A percentile compares a stretch with the other conserved stretches of the same genome.
phyloP scores from a whole-genome alignment of 2,797 vertebrate species.

The Echeneis naucrates region DNA sequence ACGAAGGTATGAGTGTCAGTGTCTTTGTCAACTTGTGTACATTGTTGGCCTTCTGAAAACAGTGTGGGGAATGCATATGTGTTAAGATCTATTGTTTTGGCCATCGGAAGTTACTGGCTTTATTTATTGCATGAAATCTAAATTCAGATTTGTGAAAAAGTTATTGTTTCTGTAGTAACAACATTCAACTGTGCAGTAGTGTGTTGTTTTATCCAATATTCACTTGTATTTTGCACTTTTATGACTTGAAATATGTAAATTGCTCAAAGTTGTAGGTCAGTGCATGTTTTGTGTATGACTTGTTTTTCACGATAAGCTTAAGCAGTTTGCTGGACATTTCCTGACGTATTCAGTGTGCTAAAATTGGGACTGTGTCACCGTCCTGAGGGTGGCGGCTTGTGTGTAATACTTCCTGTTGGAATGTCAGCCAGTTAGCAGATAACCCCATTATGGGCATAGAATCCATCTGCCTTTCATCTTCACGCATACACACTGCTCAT shows the following conservation, averaged over 20 bases:
- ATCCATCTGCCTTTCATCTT: slow-evolving; percentile 60
- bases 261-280: slow-evolving; percentile 23
- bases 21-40: slow-evolving; percentile 53
- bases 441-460: slow-evolving; percentile 57
- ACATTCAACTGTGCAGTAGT: background rate
- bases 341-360: background rate
- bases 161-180: background rate
- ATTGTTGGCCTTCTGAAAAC: slow-evolving; percentile 51
- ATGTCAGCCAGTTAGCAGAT: slow-evolving; percentile 28
- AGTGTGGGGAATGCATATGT: slow-evolving; percentile 2
- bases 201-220: slow-evolving; percentile 4
- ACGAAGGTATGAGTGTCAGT: slow-evolving; percentile 42
- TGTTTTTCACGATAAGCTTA: slow-evolving; percentile 1
- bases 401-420: slow-evolving; percentile 34
- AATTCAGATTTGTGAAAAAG: background rate
- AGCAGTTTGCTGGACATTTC: slow-evolving; percentile 1
- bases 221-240: background rate
- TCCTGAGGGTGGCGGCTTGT: slow-evolving; percentile 21
- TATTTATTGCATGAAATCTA: slow-evolving; percentile 17
- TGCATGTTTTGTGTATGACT: background rate
- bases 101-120: background rate
- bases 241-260: slow-evolving; percentile 11
- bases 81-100: slow-evolving; percentile 25
- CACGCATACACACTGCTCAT: slow-evolving; percentile 17
- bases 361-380: slow-evolving; percentile 3